phyloP scores from a whole-genome alignment of 1,140 invertebrate species.

The Mesaphorura yosii region DNA sequence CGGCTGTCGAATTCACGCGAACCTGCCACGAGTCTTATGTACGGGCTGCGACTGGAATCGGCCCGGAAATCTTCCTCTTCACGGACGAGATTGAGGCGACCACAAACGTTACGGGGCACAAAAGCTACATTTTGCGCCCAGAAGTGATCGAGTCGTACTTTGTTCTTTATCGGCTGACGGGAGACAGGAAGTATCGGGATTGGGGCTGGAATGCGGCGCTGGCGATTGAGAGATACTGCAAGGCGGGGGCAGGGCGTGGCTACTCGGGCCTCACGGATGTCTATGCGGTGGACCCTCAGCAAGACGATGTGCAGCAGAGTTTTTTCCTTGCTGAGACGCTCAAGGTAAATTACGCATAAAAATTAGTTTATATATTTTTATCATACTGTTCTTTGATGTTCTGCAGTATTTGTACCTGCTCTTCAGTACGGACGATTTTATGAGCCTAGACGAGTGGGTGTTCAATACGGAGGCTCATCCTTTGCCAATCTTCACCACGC shows the following conservation, averaged over 20 bases:
- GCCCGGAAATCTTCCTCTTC: conserved; percentile 48
- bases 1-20: conserved; percentile 27
- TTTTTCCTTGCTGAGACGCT: conserved; percentile 97
- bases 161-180: conserved; percentile 50
- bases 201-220: conserved; percentile 46
- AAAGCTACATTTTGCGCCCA: conserved; percentile 52
- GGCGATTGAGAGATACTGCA: conserved; percentile 49
- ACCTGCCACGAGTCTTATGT: conserved; percentile 32
- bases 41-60: conserved; percentile 10
- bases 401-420: conserved; percentile 49
- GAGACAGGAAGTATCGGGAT: conserved; percentile 50
- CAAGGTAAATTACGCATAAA: conserved; percentile 54
- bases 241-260: conserved; percentile 44
- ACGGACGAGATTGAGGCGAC: conserved; percentile 43
- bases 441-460: conserved; percentile 85
- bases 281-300: conserved; percentile 61
- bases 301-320: conserved; percentile 97
- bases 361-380: background rate
- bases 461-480: conserved; percentile 98
- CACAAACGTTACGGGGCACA: conserved; percentile 43
- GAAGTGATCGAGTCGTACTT: conserved; percentile 55
- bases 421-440: conserved; percentile 47
- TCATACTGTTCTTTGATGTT: conserved; percentile 3
- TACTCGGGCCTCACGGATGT: conserved; percentile 91
- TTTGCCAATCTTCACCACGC: conserved; percentile 48